These are phyloP conservation scores for Drosophila carrolli DNA, from an alignment of 1,140 invertebrate species.

Conservation along the genomic window DNA sequence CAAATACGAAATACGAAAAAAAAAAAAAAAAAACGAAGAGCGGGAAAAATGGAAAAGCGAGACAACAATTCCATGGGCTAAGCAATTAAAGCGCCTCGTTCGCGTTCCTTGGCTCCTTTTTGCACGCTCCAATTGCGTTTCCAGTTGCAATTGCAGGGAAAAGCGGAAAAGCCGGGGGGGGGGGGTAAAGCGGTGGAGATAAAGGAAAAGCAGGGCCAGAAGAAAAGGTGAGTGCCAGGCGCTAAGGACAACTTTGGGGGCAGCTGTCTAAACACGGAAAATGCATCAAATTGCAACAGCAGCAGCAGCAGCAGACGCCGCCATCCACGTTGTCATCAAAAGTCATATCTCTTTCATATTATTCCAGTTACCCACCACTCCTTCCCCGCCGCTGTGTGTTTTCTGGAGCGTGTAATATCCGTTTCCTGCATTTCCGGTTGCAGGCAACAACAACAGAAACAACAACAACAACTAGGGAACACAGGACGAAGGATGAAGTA, in stretches of 20 bases:
- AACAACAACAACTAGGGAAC: not conserved
- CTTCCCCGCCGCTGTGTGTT: conserved; percentile 45
- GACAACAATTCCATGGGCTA: conserved; percentile 37
- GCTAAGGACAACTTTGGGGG: conserved; percentile 35
- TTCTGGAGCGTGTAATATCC: conserved; percentile 82
- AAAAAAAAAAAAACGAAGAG: not conserved
- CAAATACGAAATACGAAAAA: not conserved
- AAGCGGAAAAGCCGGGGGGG: no score
- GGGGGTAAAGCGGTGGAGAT: not conserved
- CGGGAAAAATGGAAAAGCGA: not conserved
- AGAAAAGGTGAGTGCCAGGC: conserved; percentile 16
- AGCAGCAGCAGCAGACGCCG: conserved; percentile 13
- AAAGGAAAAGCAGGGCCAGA: not conserved
- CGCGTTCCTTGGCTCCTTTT: conserved; percentile 22
- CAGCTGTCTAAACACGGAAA: conserved; percentile 72
- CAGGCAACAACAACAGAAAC: conserved; percentile 35
- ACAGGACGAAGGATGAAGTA: conserved; percentile 6
- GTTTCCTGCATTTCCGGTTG: conserved; percentile 82
- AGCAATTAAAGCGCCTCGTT: conserved; percentile 43
- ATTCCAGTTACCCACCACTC: conserved; percentile 34
- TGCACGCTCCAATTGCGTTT: conserved; percentile 48
- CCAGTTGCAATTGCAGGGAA: conserved; percentile 33
- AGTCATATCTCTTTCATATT: conserved; percentile 79
- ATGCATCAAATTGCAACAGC: conserved; percentile 62
- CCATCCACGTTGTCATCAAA: conserved; percentile 58